Evolutionary conservation across 2,113 vertebrate genomes (phyloP).

Genomic region (Nicator chloris): DNA sequence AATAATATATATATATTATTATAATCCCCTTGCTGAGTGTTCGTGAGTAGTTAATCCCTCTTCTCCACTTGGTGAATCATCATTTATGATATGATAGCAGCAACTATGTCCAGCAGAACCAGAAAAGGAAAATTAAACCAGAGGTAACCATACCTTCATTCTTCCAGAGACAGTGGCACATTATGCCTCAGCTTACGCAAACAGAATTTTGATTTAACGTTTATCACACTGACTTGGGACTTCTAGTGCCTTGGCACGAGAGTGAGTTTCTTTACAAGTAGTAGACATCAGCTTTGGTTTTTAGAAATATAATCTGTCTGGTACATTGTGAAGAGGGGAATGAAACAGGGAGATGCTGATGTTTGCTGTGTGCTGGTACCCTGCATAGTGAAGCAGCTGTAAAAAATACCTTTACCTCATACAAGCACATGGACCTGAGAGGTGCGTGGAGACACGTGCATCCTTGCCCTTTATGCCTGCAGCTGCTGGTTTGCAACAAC

Average conservation of each 20-base stretch:
- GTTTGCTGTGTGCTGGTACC: not conserved
- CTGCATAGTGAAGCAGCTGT: not conserved
- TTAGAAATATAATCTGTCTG: not conserved
- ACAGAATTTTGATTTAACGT: not conserved
- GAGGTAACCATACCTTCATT: not conserved
- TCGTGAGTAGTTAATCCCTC: not conserved
- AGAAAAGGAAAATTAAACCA: not conserved
- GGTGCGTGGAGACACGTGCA: not conserved
- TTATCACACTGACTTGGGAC: not conserved
- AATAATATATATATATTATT: too few species aligned
- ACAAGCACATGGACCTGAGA: not conserved
- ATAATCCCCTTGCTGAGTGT: not conserved
- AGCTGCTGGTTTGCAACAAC: conserved; percentile 1
- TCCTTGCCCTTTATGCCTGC: not conserved
- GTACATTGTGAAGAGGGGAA: not conserved
- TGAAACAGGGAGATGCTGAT: not conserved
- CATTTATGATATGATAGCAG: not conserved
- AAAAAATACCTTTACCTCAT: conserved; percentile 9
- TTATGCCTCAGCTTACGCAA: not conserved
- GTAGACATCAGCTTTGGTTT: not conserved
- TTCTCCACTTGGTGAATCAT: not conserved
- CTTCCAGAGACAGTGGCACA: not conserved
- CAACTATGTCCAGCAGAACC: not conserved
- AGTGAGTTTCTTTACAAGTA: not conserved
- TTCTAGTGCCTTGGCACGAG: not conserved